Evolutionary conservation across 1,140 invertebrate genomes (phyloP), one percentile per base, ranked within the genome.

Genomic region (Galleria mellonella): DNA sequence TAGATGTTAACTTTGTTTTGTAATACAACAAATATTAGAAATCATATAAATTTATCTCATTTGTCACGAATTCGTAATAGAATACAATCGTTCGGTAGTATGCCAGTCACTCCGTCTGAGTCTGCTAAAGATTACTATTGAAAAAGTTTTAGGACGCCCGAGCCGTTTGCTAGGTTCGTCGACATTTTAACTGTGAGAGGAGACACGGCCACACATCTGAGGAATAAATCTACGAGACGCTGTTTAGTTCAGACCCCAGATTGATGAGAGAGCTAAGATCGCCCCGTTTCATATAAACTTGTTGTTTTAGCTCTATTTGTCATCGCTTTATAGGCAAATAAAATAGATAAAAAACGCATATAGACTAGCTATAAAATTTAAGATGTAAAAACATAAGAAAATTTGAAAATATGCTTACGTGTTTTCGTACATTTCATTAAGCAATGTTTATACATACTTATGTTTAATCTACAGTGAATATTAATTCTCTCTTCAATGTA

Each of bases 51-150:
- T n/a, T n/a, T n/a, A n/a, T n/a, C n/a, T n/a, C n/a, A n/a, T 23
- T 23, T 2, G 17, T 23, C 17, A 23, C 17, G 2, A 23, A 2
- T 23, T 3, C 6, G 6, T 2, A 23, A 23, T 23, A 23, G 17
- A 23, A 23, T 23, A 23, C 6, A 23, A 23, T n/a, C n/a, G n/a
- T n/a, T n/a, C n/a, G n/a, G 17, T 23, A 23, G 17, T 23, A 23
- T 6, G 6, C 17, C 17, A 23, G 17, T 23, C 6, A 23, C 17
- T 23, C 6, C 2, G 17, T 23, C 6, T 23, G 17, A 36, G 55
- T 51, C 52, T 57, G 62, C 66, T 51, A 71, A 73, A 76, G 58
- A 66, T 41, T 52, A 39, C 55, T 61, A 73, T 72, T 67, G 70
- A 62, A 67, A 66, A 66, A 72, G 47, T 67, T 70, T 56, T 36